Evolutionary conservation across 2,888 invertebrate species (phyloP).

Genomic region (Ecliptopera silaceata): DNA sequence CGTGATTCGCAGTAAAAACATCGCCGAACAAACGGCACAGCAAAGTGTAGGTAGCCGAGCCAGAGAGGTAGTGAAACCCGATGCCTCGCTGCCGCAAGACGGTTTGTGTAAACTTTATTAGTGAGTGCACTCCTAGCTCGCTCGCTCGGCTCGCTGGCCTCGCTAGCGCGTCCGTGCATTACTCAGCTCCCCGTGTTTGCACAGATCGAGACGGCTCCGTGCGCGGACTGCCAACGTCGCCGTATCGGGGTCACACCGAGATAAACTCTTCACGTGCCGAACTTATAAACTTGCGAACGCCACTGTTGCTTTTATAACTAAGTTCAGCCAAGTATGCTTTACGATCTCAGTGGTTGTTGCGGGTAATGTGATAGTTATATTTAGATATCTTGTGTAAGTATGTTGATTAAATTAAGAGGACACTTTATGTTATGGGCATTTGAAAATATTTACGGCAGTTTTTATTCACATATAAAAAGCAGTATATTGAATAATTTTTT

Average conservation of each 20-base stretch:
- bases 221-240: conserved; percentile 64
- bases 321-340: conserved; percentile 47
- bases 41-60: conserved; percentile 41
- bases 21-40: conserved; percentile 62
- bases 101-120: conserved; percentile 81
- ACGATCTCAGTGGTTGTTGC: conserved; percentile 39
- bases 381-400: conserved; percentile 12
- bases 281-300: conserved; percentile 61
- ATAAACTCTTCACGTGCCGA: conserved; percentile 64
- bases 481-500: too few species aligned
- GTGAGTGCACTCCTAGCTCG: conserved; percentile 57
- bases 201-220: conserved; percentile 72
- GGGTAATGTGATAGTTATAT: conserved; percentile 42
- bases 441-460: too few species aligned
- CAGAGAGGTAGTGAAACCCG: conserved; percentile 59
- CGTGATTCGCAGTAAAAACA: conserved; percentile 78
- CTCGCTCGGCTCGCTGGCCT: conserved; percentile 39
- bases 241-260: conserved; percentile 71
- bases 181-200: conserved; percentile 76
- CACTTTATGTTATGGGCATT: background rate
- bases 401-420: conserved; percentile 8
- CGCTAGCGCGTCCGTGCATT: conserved; percentile 70
- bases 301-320: conserved; percentile 52
- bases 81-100: conserved; percentile 62
- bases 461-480: too few species aligned